Percentiles rank a stretch among this genome's conserved stretches.
These are phyloP conservation scores for Neoniphon sammara DNA, from an alignment of 2,797 vertebrate genomes.

Conservation along the genomic window DNA sequence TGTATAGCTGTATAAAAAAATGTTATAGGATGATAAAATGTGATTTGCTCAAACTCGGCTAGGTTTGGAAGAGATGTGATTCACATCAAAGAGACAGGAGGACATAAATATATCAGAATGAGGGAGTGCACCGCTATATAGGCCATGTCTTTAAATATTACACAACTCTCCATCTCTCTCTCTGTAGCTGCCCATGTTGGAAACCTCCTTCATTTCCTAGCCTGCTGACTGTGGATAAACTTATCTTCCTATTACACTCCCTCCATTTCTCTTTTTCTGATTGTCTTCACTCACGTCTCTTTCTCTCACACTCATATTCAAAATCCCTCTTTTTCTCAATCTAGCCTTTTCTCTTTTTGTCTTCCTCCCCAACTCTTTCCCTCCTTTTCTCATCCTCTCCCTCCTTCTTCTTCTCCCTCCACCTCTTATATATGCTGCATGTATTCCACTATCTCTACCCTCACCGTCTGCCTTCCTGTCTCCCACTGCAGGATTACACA, in stretches of 20 bases:
- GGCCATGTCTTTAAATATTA: constrained; percentile 7
- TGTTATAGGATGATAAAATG: background rate
- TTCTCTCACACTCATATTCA: background rate
- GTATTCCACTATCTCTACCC: background rate
- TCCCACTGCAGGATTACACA: constrained; percentile 36
- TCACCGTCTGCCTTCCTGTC: background rate
- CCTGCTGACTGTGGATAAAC: background rate
- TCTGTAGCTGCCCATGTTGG: constrained; percentile 8
- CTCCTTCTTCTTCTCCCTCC: background rate
- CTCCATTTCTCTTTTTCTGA: background rate
- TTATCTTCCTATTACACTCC: background rate
- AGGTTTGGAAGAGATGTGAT: constrained; percentile 16
- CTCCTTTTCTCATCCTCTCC: background rate
- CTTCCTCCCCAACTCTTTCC: background rate
- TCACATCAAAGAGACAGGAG: constrained; percentile 11
- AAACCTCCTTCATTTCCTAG: background rate
- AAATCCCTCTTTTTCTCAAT: background rate
- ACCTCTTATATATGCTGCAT: background rate
- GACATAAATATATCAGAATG: background rate
- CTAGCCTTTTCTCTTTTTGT: background rate
- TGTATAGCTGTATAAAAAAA: background rate
- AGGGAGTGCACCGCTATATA: background rate
- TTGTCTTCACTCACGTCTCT: background rate
- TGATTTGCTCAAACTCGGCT: background rate
- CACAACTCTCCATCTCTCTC: background rate